These are phyloP conservation scores for Palythoa grandis DNA, from an alignment of 92 coral and sea anemone genomes.

Conservation along the genomic window DNA sequence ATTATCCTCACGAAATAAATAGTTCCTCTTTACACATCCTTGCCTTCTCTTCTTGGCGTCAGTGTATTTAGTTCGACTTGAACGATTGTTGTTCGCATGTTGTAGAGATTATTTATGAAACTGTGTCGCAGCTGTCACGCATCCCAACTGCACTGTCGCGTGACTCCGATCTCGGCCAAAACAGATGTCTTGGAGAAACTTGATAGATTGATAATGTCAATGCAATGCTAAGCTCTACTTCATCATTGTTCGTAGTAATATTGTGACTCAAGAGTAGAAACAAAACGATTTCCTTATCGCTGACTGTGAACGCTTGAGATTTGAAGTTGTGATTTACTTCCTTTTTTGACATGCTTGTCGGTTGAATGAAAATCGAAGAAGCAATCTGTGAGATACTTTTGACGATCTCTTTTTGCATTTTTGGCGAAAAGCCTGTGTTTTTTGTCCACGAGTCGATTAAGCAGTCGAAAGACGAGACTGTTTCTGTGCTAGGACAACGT, in stretches of 20 bases:
- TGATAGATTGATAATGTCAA: slow-evolving; percentile 31
- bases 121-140: slow-evolving; percentile 15
- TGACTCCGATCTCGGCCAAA: slow-evolving; percentile 8
- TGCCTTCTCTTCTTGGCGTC: too few relatives aligned
- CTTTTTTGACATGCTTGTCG: slow-evolving; percentile 6
- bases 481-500: background rate
- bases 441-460: slow-evolving; percentile 9
- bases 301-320: slow-evolving; percentile 18
- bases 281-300: slow-evolving; percentile 9
- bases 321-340: slow-evolving; percentile 13
- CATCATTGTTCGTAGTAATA: background rate
- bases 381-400: slow-evolving; percentile 9
- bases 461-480: background rate
- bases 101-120: background rate
- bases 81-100: too few relatives aligned
- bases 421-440: slow-evolving; percentile 10
- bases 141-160: background rate
- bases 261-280: slow-evolving; percentile 28
- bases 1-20: too few relatives aligned
- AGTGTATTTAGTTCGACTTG: too few relatives aligned
- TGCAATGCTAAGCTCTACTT: background rate
- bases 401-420: background rate
- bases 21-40: too few relatives aligned
- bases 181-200: slow-evolving; percentile 1
- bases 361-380: slow-evolving; percentile 9